Evolutionary conservation across 2,888 invertebrate species (phyloP).

Genomic region (Melipona bicolor): DNA sequence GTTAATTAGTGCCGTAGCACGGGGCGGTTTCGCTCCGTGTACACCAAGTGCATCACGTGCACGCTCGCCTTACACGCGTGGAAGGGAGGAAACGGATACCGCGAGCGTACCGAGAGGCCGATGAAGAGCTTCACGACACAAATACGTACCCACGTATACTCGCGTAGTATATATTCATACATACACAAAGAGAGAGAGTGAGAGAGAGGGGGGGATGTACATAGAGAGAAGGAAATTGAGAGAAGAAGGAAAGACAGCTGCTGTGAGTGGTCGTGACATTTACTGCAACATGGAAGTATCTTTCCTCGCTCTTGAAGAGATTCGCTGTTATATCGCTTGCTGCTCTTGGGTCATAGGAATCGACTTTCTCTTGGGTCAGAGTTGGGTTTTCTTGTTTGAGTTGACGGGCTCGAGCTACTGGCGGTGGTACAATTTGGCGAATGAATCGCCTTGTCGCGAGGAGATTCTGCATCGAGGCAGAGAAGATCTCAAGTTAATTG

Average conservation of each 20-base stretch:
- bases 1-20: conserved; percentile 80
- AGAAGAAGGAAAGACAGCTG: background rate
- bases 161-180: background rate
- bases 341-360: background rate
- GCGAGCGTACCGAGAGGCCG: conserved; percentile 7
- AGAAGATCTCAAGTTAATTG: background rate
- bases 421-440: background rate
- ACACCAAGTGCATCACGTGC: conserved; percentile 63
- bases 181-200: background rate
- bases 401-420: background rate
- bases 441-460: background rate
- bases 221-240: no score
- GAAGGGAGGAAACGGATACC: conserved; percentile 44
- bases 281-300: conserved; percentile 15
- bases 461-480: no score
- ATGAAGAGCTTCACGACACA: conserved; percentile 20
- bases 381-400: background rate
- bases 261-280: conserved; percentile 13
- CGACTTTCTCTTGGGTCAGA: no score
- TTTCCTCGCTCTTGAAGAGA: background rate
- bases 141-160: background rate
- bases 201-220: background rate
- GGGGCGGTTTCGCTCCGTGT: conserved; percentile 66
- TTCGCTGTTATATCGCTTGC: background rate
- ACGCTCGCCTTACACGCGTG: conserved; percentile 59